Evolutionary conservation across 53 echinoderm and acorn worm genomes (phyloP).

Genomic region (Holothuria scabra): DNA sequence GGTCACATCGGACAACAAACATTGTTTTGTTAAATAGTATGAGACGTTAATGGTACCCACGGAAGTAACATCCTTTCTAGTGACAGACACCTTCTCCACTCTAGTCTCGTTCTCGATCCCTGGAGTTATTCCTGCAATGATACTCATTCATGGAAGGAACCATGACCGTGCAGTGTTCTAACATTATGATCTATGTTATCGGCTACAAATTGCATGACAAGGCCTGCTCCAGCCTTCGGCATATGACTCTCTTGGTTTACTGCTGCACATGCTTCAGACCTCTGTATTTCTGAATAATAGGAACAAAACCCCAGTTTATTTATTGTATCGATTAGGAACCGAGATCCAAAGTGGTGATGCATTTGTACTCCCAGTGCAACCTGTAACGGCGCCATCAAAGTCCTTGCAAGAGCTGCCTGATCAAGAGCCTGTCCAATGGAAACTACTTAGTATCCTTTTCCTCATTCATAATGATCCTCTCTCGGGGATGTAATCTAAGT

Average conservation of each 20-base stretch:
- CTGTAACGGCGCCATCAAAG: constrained; percentile 59
- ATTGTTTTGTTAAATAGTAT: neutral
- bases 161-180: constrained; percentile 63
- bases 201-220: constrained; percentile 53
- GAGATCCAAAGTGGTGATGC: constrained; percentile 73
- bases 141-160: constrained; percentile 81
- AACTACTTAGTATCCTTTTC: constrained; percentile 38
- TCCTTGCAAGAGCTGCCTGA: constrained; percentile 39
- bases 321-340: constrained; percentile 61
- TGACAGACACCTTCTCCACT: constrained; percentile 40
- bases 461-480: constrained; percentile 10
- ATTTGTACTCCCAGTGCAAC: constrained; percentile 60
- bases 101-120: constrained; percentile 17
- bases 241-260: constrained; percentile 37
- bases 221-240: constrained; percentile 15
- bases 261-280: neutral
- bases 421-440: constrained; percentile 61
- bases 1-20: neutral
- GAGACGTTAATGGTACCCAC: constrained; percentile 16
- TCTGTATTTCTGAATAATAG: constrained; percentile 23
- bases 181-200: constrained; percentile 82
- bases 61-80: neutral
- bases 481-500: constrained; percentile 42
- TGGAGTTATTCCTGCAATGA: constrained; percentile 71
- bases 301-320: constrained; percentile 49